Conservation (phyloP, 2,797 vertebrate species). For the Lophotriccus pileatus region DNA sequence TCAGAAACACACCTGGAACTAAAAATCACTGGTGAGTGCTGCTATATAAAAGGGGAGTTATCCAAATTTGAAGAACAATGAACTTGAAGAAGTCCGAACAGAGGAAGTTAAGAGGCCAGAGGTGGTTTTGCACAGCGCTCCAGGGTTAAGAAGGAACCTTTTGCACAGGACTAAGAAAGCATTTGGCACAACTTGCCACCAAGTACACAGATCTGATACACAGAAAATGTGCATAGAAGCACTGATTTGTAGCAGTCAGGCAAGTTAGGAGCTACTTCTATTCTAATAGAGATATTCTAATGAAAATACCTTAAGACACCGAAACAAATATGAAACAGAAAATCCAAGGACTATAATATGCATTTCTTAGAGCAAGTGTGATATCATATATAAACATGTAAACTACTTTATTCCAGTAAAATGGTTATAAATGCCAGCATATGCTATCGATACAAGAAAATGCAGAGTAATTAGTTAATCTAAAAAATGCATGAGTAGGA, state of each 20-base stretch:
- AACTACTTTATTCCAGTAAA: slow-evolving; percentile 10
- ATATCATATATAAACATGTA: slow-evolving; percentile 3
- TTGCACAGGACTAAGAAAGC: not conserved
- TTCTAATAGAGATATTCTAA: not conserved
- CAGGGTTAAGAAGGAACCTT: not conserved
- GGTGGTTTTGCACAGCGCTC: not conserved
- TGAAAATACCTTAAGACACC: not conserved
- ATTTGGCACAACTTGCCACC: not conserved
- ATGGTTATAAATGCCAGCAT: slow-evolving; percentile 32
- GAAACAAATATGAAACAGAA: not conserved
- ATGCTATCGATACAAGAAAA: slow-evolving; percentile 34
- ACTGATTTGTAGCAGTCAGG: not conserved
- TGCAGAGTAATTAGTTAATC: slow-evolving; percentile 63
- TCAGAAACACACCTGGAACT: not conserved
- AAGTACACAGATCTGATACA: not conserved
- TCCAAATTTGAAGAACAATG: not conserved
- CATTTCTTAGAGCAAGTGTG: not conserved
- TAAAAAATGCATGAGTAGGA: slow-evolving; percentile 71
- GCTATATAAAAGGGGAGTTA: not conserved
- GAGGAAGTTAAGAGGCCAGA: not conserved
- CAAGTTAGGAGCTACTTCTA: not conserved
- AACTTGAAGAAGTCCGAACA: not conserved
- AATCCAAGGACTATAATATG: not conserved
- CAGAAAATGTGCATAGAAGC: not conserved
- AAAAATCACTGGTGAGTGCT: not conserved